Percentiles rank a stretch among this genome's conserved stretches.
These are phyloP conservation scores for Eilema sororculum DNA, from an alignment of 2,888 invertebrate species.

Conservation along the genomic window DNA sequence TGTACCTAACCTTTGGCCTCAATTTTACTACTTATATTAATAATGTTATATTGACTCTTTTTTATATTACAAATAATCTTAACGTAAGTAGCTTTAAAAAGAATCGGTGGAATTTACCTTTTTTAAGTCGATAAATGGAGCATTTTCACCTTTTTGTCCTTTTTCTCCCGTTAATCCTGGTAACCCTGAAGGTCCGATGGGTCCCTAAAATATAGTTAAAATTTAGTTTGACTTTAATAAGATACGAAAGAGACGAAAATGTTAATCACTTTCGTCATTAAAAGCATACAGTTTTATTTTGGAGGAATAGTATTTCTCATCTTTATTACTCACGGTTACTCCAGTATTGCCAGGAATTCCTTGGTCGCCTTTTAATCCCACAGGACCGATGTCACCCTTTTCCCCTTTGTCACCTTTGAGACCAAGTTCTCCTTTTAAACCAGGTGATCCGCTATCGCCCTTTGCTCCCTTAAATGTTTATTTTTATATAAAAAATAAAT, in stretches of 20 bases:
- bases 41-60: too few species aligned
- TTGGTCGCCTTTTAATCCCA: neutral
- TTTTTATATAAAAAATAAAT: neutral
- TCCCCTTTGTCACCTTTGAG: conserved; percentile 21
- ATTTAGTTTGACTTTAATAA: neutral
- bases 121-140: conserved; percentile 10
- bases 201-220: conserved; percentile 5
- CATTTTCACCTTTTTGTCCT: conserved; percentile 9
- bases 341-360: neutral
- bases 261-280: too few species aligned
- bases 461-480: conserved; percentile 2
- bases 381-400: conserved; percentile 14
- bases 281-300: too few species aligned
- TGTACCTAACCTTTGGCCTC: neutral
- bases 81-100: neutral
- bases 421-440: conserved; percentile 20
- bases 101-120: neutral
- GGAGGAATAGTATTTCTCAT: neutral
- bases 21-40: neutral
- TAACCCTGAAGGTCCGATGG: neutral
- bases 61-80: neutral
- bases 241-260: too few species aligned
- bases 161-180: conserved; percentile 6
- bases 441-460: conserved; percentile 8
- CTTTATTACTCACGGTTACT: neutral